phyloP scores from a whole-genome alignment of 2,797 vertebrate species.

The Diplodus sargus region DNA sequence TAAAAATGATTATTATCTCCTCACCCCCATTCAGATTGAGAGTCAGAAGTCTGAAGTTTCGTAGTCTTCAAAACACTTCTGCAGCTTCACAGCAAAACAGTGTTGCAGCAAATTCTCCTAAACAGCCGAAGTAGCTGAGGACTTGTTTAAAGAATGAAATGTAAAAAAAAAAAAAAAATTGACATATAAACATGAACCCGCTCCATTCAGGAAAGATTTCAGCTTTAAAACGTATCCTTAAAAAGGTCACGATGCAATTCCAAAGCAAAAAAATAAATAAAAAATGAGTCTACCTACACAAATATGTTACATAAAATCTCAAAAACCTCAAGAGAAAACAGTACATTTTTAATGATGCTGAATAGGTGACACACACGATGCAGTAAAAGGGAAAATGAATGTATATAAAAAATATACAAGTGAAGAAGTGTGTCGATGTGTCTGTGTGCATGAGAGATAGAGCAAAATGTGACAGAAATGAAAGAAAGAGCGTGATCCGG shows the following conservation, averaged over 20 bases:
- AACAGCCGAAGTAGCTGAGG: too few species aligned
- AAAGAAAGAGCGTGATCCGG: slow-evolving; percentile 11
- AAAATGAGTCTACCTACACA: not conserved
- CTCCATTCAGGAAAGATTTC: too few species aligned
- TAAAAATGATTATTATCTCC: too few species aligned
- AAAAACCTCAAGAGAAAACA: not conserved
- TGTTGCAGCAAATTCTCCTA: too few species aligned
- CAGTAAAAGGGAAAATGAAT: not conserved
- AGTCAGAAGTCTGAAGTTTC: too few species aligned
- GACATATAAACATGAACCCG: too few species aligned
- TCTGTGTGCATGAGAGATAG: not conserved
- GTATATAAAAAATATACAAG: slow-evolving; percentile 2
- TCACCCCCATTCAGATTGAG: too few species aligned
- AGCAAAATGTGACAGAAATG: slow-evolving; percentile 15
- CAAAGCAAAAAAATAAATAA: not conserved
- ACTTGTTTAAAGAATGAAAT: too few species aligned
- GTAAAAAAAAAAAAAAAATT: too few species aligned
- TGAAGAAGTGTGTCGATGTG: not conserved
- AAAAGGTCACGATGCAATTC: not conserved
- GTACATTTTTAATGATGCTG: slow-evolving; percentile 16
- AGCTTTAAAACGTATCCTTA: too few species aligned
- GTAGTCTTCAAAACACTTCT: too few species aligned
- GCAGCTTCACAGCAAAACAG: too few species aligned
- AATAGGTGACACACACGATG: not conserved
- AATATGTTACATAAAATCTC: not conserved